Evolutionary conservation across 2,888 invertebrate genomes (phyloP).

Genomic region (Watsonalla cultraria): DNA sequence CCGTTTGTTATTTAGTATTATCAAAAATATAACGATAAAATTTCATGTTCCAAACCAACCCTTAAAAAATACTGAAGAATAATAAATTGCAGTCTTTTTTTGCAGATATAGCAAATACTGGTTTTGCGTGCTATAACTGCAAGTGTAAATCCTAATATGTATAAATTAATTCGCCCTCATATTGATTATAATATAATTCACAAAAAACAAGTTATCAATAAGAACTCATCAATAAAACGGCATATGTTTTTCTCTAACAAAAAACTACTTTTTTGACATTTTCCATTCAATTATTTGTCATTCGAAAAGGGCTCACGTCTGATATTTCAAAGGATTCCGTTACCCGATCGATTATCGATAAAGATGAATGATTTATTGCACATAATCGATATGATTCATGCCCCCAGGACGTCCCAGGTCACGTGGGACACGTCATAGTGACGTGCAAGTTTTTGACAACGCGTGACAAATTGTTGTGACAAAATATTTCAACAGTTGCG

Average conservation of each 20-base stretch:
- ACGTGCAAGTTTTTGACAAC: constrained; percentile 63
- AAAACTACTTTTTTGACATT: constrained; percentile 27
- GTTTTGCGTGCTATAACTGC: neutral
- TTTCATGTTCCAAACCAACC: no score
- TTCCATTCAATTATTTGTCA: constrained; percentile 59
- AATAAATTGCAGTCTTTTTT: no score
- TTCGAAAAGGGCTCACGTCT: constrained; percentile 56
- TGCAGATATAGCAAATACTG: no score
- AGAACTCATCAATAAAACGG: constrained; percentile 30
- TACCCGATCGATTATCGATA: constrained; percentile 63
- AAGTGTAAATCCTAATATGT: constrained; percentile 25
- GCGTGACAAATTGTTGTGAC: constrained; percentile 77
- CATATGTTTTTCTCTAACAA: constrained; percentile 21
- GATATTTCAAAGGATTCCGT: constrained; percentile 60
- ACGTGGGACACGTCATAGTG: constrained; percentile 51
- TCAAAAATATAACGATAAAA: no score
- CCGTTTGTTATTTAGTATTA: no score
- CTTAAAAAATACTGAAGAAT: no score
- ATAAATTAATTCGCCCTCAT: neutral
- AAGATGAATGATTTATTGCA: constrained; percentile 63
- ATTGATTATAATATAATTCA: constrained; percentile 17
- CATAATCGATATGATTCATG: constrained; percentile 71
- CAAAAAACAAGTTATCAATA: constrained; percentile 19
- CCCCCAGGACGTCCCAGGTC: constrained; percentile 47
- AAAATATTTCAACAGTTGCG: constrained; percentile 78